Base-by-base conservation (phyloP, 2,113 vertebrate species). In the Oenanthe oenanthe region DNA sequence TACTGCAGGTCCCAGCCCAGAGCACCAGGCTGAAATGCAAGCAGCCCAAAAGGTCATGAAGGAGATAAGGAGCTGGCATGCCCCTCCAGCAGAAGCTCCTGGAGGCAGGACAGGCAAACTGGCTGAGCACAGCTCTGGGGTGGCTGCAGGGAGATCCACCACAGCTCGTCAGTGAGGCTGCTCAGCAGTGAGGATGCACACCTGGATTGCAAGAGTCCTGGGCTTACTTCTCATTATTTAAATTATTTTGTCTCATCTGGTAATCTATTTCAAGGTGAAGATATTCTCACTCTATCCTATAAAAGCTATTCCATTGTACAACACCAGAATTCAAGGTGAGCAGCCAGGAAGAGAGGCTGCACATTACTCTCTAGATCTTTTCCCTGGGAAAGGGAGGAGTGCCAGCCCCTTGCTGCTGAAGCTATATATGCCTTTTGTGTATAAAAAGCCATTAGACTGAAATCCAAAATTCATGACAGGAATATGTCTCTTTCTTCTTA, bases 41-140 rank as follows among this genome's bases (percentile, higher is more conserved):
- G n/a, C 17, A 10, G 17, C 25, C 38, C 28, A 38, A 71, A 22
- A n/a, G 36, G 15, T 15, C 0, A 0, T 7, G 54, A 76, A 61
- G 58, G 28, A 71, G 20, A 7, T 0, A 0, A 86, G 67, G 24
- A 83, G 9, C 9, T 50, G 32, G 38, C 15, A 38, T 0, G 0
- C 14, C 48, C 45, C 13, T 25, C 25, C 42, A 21, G 22, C 50
- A 50, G 25, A 57, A 79, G 42, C 26, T 29, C 18, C n/a, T 28
- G 40, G 22, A 42, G 40, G 7, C 48, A 85, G 66, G 40, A 72
- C 15, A 57, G 43, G 25, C 24, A 50, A 72, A 47, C 22, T 31
- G 62, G 16, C 25, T 24, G 13, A 67, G 25, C 11, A 43, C 42
- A 43, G 42, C 42, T 68, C 76, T 50, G 43, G 24, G 13, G 16